phyloP scores from a whole-genome alignment of 92 coral and sea anemone genomes.

The Scolanthus callimorphus region DNA sequence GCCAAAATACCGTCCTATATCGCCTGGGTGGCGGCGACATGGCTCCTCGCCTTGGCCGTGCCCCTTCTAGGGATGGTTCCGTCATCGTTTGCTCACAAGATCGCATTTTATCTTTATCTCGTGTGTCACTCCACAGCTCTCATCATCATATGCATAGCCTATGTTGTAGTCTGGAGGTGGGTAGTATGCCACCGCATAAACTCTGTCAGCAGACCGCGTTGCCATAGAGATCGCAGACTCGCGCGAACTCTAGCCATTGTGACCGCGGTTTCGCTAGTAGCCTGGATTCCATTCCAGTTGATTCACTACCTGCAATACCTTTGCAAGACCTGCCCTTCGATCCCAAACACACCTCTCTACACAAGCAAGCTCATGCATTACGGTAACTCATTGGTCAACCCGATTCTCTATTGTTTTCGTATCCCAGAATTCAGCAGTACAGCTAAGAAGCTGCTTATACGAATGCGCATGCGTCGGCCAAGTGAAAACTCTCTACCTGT shows the following conservation, averaged over 20 bases:
- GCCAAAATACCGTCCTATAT: conserved; percentile 33
- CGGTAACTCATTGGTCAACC: conserved; percentile 76
- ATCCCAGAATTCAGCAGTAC: conserved; percentile 57
- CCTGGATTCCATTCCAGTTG: conserved; percentile 83
- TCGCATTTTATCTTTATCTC: conserved; percentile 42
- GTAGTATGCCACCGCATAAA: conserved; percentile 45
- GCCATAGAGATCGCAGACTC: conserved; percentile 52
- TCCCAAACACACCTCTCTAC: conserved; percentile 48
- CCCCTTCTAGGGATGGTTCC: conserved; percentile 8
- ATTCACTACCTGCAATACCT: conserved; percentile 48
- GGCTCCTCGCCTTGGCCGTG: conserved; percentile 50
- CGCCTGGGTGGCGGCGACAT: conserved; percentile 24
- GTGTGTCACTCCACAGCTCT: conserved; percentile 56
- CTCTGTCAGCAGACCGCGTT: conserved; percentile 18
- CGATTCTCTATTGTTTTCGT: conserved; percentile 64
- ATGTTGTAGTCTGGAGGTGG: conserved; percentile 60
- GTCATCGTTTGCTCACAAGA: neutral
- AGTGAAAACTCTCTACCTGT: neutral
- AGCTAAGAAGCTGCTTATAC: conserved; percentile 15
- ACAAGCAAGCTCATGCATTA: conserved; percentile 72
- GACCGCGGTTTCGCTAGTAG: conserved; percentile 56
- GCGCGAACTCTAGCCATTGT: conserved; percentile 65
- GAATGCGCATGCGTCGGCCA: neutral
- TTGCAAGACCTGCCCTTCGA: conserved; percentile 32
- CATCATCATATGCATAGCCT: conserved; percentile 55